A percentile compares a stretch with the other conserved stretches of the same genome.
These are phyloP conservation scores for Drosophila simulans DNA, from an alignment of 1,140 invertebrate genomes.

Conservation along the genomic window DNA sequence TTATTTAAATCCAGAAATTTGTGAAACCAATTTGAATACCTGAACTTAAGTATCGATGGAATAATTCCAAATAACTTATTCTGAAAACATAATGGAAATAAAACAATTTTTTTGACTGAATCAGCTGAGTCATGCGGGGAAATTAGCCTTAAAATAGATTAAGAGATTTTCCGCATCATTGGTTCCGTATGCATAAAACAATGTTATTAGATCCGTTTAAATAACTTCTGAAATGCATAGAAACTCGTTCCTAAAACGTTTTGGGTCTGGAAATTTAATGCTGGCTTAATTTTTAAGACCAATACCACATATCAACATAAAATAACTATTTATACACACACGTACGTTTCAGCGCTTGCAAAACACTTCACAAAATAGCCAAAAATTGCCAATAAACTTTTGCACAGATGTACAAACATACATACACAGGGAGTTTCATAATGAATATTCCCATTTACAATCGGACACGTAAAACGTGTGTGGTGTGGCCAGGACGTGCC, in stretches of 20 bases:
- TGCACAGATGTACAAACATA: conserved; percentile 12
- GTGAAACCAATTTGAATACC: neutral
- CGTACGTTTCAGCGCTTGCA: conserved; percentile 31
- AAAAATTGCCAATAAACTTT: conserved; percentile 48
- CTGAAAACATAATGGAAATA: too few species aligned
- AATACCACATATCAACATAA: neutral
- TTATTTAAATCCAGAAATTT: conserved; percentile 28
- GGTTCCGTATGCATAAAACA: too few species aligned
- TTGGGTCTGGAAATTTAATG: too few species aligned
- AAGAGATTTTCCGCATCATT: too few species aligned
- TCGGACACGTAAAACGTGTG: conserved; percentile 52
- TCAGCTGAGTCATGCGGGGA: too few species aligned
- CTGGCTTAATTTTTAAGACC: too few species aligned
- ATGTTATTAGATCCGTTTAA: too few species aligned
- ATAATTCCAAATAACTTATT: neutral
- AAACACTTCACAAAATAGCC: conserved; percentile 15
- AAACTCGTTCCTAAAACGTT: too few species aligned
- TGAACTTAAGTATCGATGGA: conserved; percentile 4
- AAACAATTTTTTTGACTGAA: too few species aligned
- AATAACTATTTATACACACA: conserved; percentile 16
- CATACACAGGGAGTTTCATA: conserved; percentile 1
- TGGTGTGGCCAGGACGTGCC: conserved; percentile 55
- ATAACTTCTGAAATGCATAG: too few species aligned
- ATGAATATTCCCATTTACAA: conserved; percentile 25
- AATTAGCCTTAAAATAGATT: too few species aligned